Evolutionary conservation across 2,888 invertebrate genomes (phyloP), one percentile per base, ranked within the genome.

Genomic region (Pardosa pseudoannulata): DNA sequence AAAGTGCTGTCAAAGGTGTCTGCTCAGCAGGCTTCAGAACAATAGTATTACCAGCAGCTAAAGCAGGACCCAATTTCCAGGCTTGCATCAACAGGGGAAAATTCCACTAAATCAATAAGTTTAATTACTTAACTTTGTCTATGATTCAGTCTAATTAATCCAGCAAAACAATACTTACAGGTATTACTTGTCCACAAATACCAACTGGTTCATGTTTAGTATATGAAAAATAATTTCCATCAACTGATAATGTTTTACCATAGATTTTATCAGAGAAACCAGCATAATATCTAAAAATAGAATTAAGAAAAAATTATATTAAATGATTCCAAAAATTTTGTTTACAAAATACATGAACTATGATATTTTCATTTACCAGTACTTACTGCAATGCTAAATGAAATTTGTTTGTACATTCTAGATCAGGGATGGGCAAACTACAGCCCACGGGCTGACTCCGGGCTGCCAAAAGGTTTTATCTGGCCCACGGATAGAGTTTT

Each of bases 21-120:
- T 98, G 98, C 91, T 98, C 98, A 0, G 98, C 98, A 0, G 98
- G 96, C 92, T 98, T 98, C 91, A 98, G 93, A 28, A 98, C 94
- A 11, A 97, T 93, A 0, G 96, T 96, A 91, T 97, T 94, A 87
- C 92, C 92, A 87, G 91, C 91, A 29, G 93, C 92, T 46, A 94
- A 90, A 6, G 94, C 94, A 0, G 94, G 94, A 9, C 92, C 97
- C 56, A 98, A 93, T 93, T 99, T 99, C 98, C 98, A 98, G 9
- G 97, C 94, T 91, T 96, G 95, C 98, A 99, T 98, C 90, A 98
- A 91, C 9, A 88, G 62, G 11, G 88, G 88, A 28, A 88, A 88
- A 64, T 88, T 88, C 89, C 88, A 89, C 88, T 86, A 92, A 28
- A 32, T n/a, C 16, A 5, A 36, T n/a, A n/a, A 39, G 13, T 39